Base-by-base conservation (phyloP, 2,113 vertebrate genomes). In the Entelurus aequoreus region DNA sequence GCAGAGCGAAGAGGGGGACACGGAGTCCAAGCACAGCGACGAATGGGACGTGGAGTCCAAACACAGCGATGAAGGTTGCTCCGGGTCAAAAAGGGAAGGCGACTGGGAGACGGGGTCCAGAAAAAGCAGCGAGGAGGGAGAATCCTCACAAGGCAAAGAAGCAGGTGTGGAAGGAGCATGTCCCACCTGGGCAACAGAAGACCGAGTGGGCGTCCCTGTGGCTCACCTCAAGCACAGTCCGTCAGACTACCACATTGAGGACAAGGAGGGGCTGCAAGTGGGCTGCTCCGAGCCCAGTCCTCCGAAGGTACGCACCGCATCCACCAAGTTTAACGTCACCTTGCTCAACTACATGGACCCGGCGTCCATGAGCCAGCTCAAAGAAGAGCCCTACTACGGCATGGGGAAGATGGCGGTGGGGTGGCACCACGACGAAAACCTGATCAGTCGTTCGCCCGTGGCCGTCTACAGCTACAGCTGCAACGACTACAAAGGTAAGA, bases 341-440 rank as follows among this genome's bases (percentile, higher is more conserved):
- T 84, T 99, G 82, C 89, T 99, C 63, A 99, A 99, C 88, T 98
- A 97, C 84, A 97, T 99, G 96, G 94, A 99, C 85, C 95, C 96
- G 0, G 82, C 88, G 8, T 82, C 91, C 67, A 95, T 96, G 93
- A 83, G 81, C 3, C 94, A 93, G 68, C 92, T 98, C 75, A 99
- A 95, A 78, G 94, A 94, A 69, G 96, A 99, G 19, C 96, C 96
- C 0, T 99, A 99, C 73, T 99, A 95, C 47, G 96, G 94, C 69
- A 99, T 99, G 96, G 96, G 96, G 37, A 94, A 87, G 71, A 95
- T 98, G 96, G 96, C 96, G 0, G 96, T 99, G 68, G 95, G 96
- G 75, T 99, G 96, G 96, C 96, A 99, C 77, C 96, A 97, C 0
- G 96, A 99, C 0, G 96, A 99, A 84, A 98, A 96, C 68, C 90